phyloP scores from a whole-genome alignment of 1,140 invertebrate species.

The Sarcophaga bullata region DNA sequence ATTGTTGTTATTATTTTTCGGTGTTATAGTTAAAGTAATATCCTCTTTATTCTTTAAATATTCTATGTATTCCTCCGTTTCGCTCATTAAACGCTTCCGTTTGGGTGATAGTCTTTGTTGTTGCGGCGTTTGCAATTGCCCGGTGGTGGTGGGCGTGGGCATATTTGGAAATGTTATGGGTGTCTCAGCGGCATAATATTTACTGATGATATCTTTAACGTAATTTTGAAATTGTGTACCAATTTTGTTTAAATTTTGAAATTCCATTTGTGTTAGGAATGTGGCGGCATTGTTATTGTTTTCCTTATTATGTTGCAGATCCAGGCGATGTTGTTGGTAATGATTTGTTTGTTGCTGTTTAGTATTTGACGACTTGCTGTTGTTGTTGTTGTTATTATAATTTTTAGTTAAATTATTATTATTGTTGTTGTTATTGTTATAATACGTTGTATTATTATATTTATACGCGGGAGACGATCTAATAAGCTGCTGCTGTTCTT shows the following conservation, averaged over 20 bases:
- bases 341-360: slow-evolving; percentile 27
- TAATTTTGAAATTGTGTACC: slow-evolving; percentile 64
- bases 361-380: slow-evolving; percentile 42
- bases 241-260: slow-evolving; percentile 63
- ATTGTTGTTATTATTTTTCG: slow-evolving; percentile 50
- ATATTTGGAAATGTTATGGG: slow-evolving; percentile 56
- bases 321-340: slow-evolving; percentile 44
- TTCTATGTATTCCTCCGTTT: slow-evolving; percentile 63
- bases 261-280: slow-evolving; percentile 63
- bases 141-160: slow-evolving; percentile 49
- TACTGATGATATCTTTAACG: slow-evolving; percentile 64
- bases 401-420: slow-evolving; percentile 27
- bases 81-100: slow-evolving; percentile 56
- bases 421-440: slow-evolving; percentile 50
- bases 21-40: slow-evolving; percentile 62
- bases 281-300: slow-evolving; percentile 45
- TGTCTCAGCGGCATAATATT: slow-evolving; percentile 63
- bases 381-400: slow-evolving; percentile 47
- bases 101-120: slow-evolving; percentile 49
- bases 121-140: slow-evolving; percentile 42
- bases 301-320: slow-evolving; percentile 45
- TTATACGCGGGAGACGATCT: slow-evolving; percentile 66
- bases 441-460: slow-evolving; percentile 54
- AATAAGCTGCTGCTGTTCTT: slow-evolving; percentile 66
- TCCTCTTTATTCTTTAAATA: slow-evolving; percentile 64